Percentiles rank a stretch among this genome's conserved stretches.
Conservation (phyloP, 1,140 invertebrate species). For the Eupeodes corollae region DNA sequence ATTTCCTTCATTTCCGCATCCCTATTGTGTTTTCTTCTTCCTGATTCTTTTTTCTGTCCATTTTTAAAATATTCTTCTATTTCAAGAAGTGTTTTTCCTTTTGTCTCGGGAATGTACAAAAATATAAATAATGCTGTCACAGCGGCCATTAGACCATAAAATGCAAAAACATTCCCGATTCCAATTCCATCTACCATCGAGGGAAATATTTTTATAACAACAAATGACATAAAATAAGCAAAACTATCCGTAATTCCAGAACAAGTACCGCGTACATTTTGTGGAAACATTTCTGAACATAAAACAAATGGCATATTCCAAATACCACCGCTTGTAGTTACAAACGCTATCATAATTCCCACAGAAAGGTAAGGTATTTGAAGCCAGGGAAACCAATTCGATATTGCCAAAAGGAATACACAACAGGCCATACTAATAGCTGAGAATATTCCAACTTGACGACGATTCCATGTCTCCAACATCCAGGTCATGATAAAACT, state of each 20-base stretch:
- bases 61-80: conserved; percentile 49
- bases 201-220: conserved; percentile 62
- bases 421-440: conserved; percentile 48
- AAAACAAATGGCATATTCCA: conserved; percentile 60
- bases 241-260: conserved; percentile 52
- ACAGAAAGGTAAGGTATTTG: conserved; percentile 36
- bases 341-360: conserved; percentile 46
- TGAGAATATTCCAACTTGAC: conserved; percentile 47
- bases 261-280: conserved; percentile 52
- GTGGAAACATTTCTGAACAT: conserved; percentile 62
- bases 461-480: conserved; percentile 45
- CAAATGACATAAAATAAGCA: conserved; percentile 60
- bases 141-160: conserved; percentile 56
- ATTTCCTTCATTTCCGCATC: too few species aligned
- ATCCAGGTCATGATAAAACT: conserved; percentile 42
- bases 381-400: conserved; percentile 18
- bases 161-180: conserved; percentile 52
- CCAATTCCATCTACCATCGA: conserved; percentile 45
- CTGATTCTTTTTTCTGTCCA: neutral
- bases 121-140: conserved; percentile 56
- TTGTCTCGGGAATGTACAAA: conserved; percentile 67
- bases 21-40: too few species aligned
- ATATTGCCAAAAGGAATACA: conserved; percentile 42
- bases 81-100: conserved; percentile 60
- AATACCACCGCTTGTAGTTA: conserved; percentile 50